Base-by-base conservation (phyloP, 2,113 vertebrate species). In the Forbesichthys agassizii region DNA sequence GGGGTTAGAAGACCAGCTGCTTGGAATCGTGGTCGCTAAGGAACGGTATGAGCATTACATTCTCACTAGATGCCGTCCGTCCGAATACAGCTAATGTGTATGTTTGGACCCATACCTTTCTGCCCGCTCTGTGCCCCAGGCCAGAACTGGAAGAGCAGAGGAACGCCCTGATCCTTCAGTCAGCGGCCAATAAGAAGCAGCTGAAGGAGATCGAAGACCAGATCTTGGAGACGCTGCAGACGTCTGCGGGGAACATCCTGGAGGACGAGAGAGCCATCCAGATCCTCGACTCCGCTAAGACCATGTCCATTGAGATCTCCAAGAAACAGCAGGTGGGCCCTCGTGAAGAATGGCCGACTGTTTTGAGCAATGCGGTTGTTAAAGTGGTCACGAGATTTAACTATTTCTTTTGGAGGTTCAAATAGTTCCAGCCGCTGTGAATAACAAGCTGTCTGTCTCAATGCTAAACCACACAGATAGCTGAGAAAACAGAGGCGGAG, bases 91-190 rank as follows among this genome's bases (percentile, higher is more conserved):
- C 3, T 27, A 27, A 27, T 27, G 27, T 27, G 27, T 27, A 27
- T 2, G 2, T 1, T 11, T 52, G 1, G 49, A 52, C 13, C 49
- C 27, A 27, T 27, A 52, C 10, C 13, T 27, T 61, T 55, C 33
- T 73, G 47, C 56, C 64, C 18, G 46, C 52, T 66, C 8, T 79
- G 70, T 48, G 80, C 46, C 72, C 80, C 84, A 99, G 98, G 48
- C 97, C 95, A 64, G 96, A 99, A 79, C 91, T 98, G 79, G 97
- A 99, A 86, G 96, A 98, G 53, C 94, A 98, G 83, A 94, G 98
- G 82, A 98, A 96, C 82, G 94, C 91, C 64, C 91, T 99, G n/a
- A 97, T 99, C 71, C 84, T 99, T 72, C 98, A 98, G 64, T 99
- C 96, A 52, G 96, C 96, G 68, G 92, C 91, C 69, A 99, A 99